Evolutionary conservation across 2,888 invertebrate genomes (phyloP), one percentile per base, ranked within the genome.

Genomic region (Andricus quercusramuli): DNA sequence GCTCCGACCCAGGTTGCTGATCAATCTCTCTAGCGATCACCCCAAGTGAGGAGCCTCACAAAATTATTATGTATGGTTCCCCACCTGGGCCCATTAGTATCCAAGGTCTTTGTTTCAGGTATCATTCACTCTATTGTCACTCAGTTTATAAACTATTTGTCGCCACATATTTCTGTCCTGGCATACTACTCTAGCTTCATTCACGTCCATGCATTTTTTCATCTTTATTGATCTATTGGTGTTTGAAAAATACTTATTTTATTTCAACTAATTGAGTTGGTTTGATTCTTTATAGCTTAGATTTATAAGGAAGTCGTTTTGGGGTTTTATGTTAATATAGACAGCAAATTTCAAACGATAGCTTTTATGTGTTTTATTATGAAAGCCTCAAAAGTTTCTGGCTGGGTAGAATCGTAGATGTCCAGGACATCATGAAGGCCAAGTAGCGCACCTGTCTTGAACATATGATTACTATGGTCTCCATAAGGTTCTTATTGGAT

Each of bases 381-480:
- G 17, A 51, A 47, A 47, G 47, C 20, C 51, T 70, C 47, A 25
- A 25, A 47, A 70, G 29, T 5, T 29, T 29, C 29, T 29, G 32
- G 32, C 51, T 51, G 29, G 29, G 47, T 56, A 51, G 15, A 56
- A 51, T 22, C 20, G 8, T 47, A 25, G 17, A 70, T 51, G 44
- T 25, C 47, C 68, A 70, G 68, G 47, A 70, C 68, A 70, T 29
- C 29, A 32, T 56, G 51, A 32, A 74, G 74, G 13, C 56, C 74
- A n/a, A 56, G 56, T 56, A 74, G 32, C 74, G n/a, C 74, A 74
- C 74, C 74, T 74, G 56, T 56, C 32, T 56, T 32, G 74, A 74
- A 56, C 74, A 74, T 51, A 74, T 74, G 74, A 74, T 74, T n/a
- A 29, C 37, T 13, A 20, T 20, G 20, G 32, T 74, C 56, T 74